Conservation (phyloP, 1,140 invertebrate species). For the Fopius arisanus region DNA sequence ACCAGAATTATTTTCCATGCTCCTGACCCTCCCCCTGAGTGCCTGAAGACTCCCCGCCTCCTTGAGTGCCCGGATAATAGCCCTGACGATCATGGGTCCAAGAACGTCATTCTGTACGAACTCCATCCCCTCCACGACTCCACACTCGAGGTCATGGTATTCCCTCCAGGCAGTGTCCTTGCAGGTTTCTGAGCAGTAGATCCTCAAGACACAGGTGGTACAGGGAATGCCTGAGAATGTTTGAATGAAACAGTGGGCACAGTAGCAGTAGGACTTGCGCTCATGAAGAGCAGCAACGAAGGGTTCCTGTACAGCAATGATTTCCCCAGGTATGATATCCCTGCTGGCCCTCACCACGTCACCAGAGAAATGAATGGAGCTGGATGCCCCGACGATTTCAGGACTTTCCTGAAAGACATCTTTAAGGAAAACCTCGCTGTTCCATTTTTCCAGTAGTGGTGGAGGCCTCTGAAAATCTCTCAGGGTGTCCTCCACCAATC, state of each 20-base stretch:
- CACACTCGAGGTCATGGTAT: constrained; percentile 80
- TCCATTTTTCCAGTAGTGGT: not conserved
- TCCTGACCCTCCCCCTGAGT: not conserved
- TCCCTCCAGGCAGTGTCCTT: constrained; percentile 66
- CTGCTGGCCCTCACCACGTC: constrained; percentile 69
- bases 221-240: constrained; percentile 71
- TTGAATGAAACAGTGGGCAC: constrained; percentile 76
- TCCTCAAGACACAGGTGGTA: constrained; percentile 67
- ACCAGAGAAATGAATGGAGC: constrained; percentile 59
- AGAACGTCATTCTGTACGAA: not conserved
- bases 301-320: constrained; percentile 78
- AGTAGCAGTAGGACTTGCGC: constrained; percentile 69
- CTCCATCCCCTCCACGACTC: not conserved
- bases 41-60: not conserved
- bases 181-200: constrained; percentile 78
- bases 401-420: not conserved
- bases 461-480: not conserved
- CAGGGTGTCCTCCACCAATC: not conserved
- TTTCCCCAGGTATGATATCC: constrained; percentile 74
- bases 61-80: not conserved
- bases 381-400: constrained; percentile 7
- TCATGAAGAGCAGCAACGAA: constrained; percentile 73
- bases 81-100: not conserved
- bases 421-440: not conserved
- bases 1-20: not conserved